Evolutionary conservation across 2,888 invertebrate genomes (phyloP).

Genomic region (Drosophila pegasa): DNA sequence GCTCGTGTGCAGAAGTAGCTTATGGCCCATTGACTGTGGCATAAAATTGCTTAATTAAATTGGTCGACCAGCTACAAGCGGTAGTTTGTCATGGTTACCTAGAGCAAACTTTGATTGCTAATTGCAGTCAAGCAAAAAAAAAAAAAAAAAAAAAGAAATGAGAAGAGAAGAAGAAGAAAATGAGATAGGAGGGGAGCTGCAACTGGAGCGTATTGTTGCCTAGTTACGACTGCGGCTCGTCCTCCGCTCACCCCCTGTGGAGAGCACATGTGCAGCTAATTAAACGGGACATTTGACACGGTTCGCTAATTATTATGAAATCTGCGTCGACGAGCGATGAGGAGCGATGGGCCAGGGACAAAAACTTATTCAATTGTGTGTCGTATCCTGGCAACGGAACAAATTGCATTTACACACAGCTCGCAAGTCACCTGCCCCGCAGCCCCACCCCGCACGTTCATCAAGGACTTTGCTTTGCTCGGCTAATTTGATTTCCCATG

Average conservation of each 20-base stretch:
- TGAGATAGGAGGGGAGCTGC: background rate
- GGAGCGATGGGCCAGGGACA: background rate
- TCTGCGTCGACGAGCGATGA: slow-evolving; percentile 1
- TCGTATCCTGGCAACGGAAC: slow-evolving; percentile 11
- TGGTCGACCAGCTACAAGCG: slow-evolving; percentile 12
- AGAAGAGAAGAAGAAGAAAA: background rate
- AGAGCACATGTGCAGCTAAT: slow-evolving; percentile 37
- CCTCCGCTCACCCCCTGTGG: background rate
- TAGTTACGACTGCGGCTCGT: background rate
- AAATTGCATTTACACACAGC: slow-evolving; percentile 5
- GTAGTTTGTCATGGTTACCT: slow-evolving; percentile 5
- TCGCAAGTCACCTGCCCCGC: too few relatives aligned
- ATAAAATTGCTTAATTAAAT: slow-evolving; percentile 11
- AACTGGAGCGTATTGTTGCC: slow-evolving; percentile 7
- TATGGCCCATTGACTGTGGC: background rate
- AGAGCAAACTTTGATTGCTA: slow-evolving; percentile 7
- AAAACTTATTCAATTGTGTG: slow-evolving; percentile 11
- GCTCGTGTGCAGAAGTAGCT: background rate
- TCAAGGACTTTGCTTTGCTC: background rate
- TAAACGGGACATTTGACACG: slow-evolving; percentile 38
- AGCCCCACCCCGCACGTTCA: background rate
- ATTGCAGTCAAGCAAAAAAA: slow-evolving; percentile 1
- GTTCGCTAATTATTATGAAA: slow-evolving; percentile 39
- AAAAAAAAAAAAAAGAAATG: background rate
- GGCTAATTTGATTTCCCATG: background rate